Evolutionary conservation across 1,140 invertebrate genomes (phyloP).

Genomic region (Idris sp.): DNA sequence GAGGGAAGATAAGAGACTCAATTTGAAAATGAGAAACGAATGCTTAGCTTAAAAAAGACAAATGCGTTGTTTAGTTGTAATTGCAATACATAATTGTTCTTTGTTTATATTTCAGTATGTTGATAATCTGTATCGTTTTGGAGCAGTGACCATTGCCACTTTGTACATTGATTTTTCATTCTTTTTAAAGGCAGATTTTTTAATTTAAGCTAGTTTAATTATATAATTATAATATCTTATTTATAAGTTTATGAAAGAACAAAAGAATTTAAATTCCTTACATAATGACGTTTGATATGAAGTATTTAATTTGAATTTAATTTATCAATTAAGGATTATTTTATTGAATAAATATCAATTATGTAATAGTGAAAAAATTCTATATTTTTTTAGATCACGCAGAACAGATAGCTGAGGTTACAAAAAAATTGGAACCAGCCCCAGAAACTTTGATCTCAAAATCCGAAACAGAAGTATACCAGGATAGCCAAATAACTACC

Average conservation of each 20-base stretch:
- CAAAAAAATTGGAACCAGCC: constrained; percentile 40
- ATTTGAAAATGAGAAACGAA: constrained; percentile 18
- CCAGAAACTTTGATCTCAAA: constrained; percentile 19
- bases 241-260: no score
- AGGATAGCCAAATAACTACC: constrained; percentile 7
- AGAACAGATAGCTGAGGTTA: constrained; percentile 68
- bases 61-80: constrained; percentile 7
- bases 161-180: no score
- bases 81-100: background rate
- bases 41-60: constrained; percentile 7
- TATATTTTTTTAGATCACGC: constrained; percentile 71
- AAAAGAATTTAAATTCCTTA: no score
- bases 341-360: no score
- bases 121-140: constrained; percentile 1
- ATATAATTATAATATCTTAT: no score
- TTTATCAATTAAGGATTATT: no score
- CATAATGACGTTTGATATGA: no score
- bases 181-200: no score
- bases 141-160: no score
- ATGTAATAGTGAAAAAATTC: no score
- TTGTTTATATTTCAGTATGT: background rate
- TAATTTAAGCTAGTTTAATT: no score
- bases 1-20: constrained; percentile 39
- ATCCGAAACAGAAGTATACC: constrained; percentile 12
- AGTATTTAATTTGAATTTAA: no score